Conservation (phyloP, 2,888 invertebrate species). For the Gymnocheta viridis region DNA sequence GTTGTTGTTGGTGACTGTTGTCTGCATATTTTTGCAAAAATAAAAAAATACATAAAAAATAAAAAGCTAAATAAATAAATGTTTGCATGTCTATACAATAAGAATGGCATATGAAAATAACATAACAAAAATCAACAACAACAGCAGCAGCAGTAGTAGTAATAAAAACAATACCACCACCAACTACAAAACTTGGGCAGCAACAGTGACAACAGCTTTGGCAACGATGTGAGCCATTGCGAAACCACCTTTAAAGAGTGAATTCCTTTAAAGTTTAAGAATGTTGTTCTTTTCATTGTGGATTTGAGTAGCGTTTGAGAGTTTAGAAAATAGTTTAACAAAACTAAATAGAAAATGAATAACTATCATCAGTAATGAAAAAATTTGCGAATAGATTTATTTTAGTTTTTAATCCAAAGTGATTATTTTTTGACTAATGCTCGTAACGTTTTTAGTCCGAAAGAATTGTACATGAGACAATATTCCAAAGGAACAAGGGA, state of each 20-base stretch:
- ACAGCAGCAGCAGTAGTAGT: constrained; percentile 20
- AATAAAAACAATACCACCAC: constrained; percentile 41
- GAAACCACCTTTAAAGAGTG: constrained; percentile 55
- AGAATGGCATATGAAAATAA: constrained; percentile 63
- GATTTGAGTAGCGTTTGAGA: not conserved
- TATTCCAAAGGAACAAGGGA: too few species aligned
- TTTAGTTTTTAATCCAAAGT: too few species aligned
- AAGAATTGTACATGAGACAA: too few species aligned
- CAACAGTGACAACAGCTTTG: constrained; percentile 30
- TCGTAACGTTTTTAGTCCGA: too few species aligned
- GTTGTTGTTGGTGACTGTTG: constrained; percentile 70
- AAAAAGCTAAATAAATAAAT: constrained; percentile 47
- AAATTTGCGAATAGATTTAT: too few species aligned
- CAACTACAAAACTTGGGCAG: constrained; percentile 32
- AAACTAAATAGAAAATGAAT: not conserved
- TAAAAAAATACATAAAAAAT: constrained; percentile 34
- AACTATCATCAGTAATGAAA: not conserved
- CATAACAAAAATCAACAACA: constrained; percentile 30
- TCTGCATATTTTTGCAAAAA: constrained; percentile 67
- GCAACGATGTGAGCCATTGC: constrained; percentile 6
- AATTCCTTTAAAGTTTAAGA: constrained; percentile 43
- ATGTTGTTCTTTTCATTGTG: constrained; percentile 8
- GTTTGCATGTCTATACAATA: constrained; percentile 64
- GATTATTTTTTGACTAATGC: too few species aligned
- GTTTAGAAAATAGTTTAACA: not conserved